Conservation (phyloP, 2,797 vertebrate genomes). For the Bovichtus variegatus region DNA sequence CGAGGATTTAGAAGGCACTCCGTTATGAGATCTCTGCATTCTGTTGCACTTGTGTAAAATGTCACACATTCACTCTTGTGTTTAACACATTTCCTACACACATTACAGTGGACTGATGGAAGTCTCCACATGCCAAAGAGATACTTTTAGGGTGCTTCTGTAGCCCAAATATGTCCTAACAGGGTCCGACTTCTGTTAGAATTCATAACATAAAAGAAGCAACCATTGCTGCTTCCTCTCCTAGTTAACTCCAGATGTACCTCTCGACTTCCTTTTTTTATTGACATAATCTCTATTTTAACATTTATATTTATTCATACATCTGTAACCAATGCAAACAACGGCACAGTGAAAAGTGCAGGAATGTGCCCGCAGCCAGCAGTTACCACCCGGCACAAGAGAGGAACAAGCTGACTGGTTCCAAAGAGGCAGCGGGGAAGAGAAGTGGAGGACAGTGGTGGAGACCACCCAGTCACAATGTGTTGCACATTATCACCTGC, state of each 20-base stretch:
- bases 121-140: slow-evolving; percentile 16
- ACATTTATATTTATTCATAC: slow-evolving; percentile 13
- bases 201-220: neutral
- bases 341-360: slow-evolving; percentile 1
- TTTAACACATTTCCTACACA: slow-evolving; percentile 19
- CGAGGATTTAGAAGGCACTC: slow-evolving; percentile 4
- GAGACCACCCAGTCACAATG: slow-evolving; percentile 78
- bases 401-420: slow-evolving; percentile 7
- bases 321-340: slow-evolving; percentile 17
- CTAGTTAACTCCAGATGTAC: slow-evolving; percentile 27
- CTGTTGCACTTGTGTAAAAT: slow-evolving; percentile 33
- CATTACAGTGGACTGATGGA: slow-evolving; percentile 20
- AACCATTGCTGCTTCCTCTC: slow-evolving; percentile 17
- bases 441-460: slow-evolving; percentile 34
- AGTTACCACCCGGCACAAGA: slow-evolving; percentile 4
- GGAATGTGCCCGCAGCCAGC: slow-evolving; percentile 28
- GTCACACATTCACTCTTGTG: slow-evolving; percentile 10
- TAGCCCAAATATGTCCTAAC: neutral
- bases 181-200: neutral
- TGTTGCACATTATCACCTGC: slow-evolving; percentile 71
- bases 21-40: slow-evolving; percentile 32
- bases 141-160: neutral
- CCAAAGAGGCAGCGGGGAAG: neutral
- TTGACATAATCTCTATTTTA: slow-evolving; percentile 14
- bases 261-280: neutral